These are phyloP conservation scores for Apis cerana DNA, from an alignment of 1,140 invertebrate species.

Conservation along the genomic window DNA sequence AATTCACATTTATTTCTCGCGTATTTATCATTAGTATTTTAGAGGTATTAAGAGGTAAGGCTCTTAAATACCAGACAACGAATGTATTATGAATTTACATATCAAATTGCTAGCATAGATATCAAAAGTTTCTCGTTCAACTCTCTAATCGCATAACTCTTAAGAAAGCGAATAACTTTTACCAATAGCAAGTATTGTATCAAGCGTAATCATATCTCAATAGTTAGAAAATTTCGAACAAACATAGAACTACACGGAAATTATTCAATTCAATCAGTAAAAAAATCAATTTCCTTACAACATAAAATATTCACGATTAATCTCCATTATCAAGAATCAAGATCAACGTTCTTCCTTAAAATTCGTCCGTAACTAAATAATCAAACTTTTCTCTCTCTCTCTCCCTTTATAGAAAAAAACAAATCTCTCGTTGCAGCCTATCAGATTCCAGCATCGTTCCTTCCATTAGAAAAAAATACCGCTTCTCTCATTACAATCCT, in stretches of 20 bases:
- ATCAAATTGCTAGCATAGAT: background rate
- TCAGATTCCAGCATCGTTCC: background rate
- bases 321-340: too few species aligned
- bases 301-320: too few species aligned
- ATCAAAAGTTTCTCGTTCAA: background rate
- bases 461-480: background rate
- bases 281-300: too few species aligned
- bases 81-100: background rate
- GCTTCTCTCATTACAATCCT: conserved; percentile 7
- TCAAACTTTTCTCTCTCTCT: background rate
- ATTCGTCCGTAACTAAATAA: background rate
- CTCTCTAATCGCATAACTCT: background rate
- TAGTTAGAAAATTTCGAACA: background rate
- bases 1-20: background rate
- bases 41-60: background rate
- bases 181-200: background rate
- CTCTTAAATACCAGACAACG: background rate
- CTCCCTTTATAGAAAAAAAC: background rate
- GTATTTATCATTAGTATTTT: too few species aligned
- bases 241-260: background rate
- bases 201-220: background rate
- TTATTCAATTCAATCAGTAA: too few species aligned
- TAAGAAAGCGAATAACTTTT: background rate
- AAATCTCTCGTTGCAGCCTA: background rate
- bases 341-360: too few species aligned